Conservation (phyloP, 1,140 invertebrate genomes). For the Dendrolimus kikuchii region DNA sequence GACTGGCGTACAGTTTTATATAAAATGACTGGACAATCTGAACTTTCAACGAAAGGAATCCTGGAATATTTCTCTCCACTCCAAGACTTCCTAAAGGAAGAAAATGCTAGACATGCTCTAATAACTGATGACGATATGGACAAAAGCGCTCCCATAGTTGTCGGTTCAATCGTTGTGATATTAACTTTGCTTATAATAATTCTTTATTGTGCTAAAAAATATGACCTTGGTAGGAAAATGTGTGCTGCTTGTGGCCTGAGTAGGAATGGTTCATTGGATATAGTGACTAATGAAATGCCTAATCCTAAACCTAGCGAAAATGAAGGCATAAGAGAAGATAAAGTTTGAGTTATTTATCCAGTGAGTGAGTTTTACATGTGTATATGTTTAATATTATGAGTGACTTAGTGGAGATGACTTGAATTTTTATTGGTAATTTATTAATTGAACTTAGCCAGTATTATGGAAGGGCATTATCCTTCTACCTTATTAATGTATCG, state of each 20-base stretch:
- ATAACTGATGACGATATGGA: conserved; percentile 39
- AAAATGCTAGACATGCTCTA: conserved; percentile 33
- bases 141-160: conserved; percentile 46
- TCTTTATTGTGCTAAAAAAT: conserved; percentile 52
- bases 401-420: neutral
- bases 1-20: conserved; percentile 77
- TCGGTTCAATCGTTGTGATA: conserved; percentile 44
- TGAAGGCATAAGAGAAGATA: conserved; percentile 45
- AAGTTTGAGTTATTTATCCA: conserved; percentile 28
- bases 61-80: conserved; percentile 65
- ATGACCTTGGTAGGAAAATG: conserved; percentile 31
- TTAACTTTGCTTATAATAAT: conserved; percentile 47
- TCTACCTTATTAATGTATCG: too few relatives aligned
- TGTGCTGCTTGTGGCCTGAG: conserved; percentile 48
- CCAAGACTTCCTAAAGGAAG: conserved; percentile 48
- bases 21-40: conserved; percentile 73
- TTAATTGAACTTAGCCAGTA: neutral
- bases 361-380: too few relatives aligned
- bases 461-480: too few relatives aligned
- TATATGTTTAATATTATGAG: conserved; percentile 1
- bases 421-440: neutral
- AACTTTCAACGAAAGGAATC: conserved; percentile 68
- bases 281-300: conserved; percentile 46
- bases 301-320: conserved; percentile 40
- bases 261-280: conserved; percentile 64